Evolutionary conservation across 1,140 invertebrate species (phyloP).

Genomic region (Lutraria rhynchaena): DNA sequence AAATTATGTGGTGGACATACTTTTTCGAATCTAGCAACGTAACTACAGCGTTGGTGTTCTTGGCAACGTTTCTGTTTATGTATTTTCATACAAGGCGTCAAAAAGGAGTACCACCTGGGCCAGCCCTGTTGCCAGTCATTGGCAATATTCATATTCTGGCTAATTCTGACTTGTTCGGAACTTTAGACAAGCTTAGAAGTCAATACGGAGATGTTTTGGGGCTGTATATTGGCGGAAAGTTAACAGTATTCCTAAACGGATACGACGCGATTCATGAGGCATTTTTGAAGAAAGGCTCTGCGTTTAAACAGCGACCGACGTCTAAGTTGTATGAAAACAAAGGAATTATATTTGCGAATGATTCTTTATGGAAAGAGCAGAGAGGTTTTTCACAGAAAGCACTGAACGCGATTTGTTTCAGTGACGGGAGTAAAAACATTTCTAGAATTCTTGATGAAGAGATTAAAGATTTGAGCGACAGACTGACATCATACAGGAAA

Average conservation of each 20-base stretch:
- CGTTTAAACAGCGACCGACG: constrained; percentile 42
- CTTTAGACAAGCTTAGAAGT: neutral
- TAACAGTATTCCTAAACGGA: constrained; percentile 60
- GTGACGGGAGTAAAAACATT: neutral
- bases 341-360: constrained; percentile 10
- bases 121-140: constrained; percentile 6
- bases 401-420: constrained; percentile 12
- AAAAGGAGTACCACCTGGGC: constrained; percentile 14
- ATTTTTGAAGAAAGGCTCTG: constrained; percentile 52
- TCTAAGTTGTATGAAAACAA: neutral
- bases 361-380: constrained; percentile 15
- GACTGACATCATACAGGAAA: neutral
- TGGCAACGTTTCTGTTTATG: constrained; percentile 26
- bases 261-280: constrained; percentile 61
- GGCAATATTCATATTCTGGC: constrained; percentile 12
- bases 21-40: neutral
- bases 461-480: neutral
- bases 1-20: neutral
- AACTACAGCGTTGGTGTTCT: constrained; percentile 4
- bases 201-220: constrained; percentile 59
- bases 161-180: neutral
- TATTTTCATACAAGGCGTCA: neutral
- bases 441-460: too few species aligned
- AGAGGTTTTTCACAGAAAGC: neutral
- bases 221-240: constrained; percentile 54